phyloP scores from a whole-genome alignment of 1,140 invertebrate species.

The Papilio dardanus region DNA sequence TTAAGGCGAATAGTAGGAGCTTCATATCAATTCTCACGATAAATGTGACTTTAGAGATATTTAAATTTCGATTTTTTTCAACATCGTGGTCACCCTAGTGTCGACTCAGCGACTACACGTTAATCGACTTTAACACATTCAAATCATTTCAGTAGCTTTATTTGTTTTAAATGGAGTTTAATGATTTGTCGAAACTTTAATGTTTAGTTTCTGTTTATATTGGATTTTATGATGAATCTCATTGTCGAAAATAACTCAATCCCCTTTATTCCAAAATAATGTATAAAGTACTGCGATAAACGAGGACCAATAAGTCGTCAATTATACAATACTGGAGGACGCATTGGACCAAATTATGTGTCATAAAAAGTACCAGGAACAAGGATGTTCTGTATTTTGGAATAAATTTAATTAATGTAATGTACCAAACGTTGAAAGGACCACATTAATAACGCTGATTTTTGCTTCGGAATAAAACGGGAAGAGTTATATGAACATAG shows the following conservation, averaged over 20 bases:
- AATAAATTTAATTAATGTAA: too few species aligned
- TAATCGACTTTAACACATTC: slow-evolving; percentile 20
- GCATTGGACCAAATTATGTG: too few species aligned
- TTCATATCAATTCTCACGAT: background rate
- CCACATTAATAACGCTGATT: too few species aligned
- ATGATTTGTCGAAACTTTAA: slow-evolving; percentile 6
- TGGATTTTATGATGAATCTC: background rate
- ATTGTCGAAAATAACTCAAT: background rate
- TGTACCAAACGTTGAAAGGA: too few species aligned
- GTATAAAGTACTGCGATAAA: too few species aligned
- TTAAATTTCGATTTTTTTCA: background rate
- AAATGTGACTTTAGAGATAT: background rate
- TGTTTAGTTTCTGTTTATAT: background rate
- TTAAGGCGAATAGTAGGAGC: background rate
- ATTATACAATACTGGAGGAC: too few species aligned
- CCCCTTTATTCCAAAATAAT: too few species aligned
- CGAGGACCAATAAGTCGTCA: too few species aligned
- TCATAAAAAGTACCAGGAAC: too few species aligned
- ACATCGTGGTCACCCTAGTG: background rate
- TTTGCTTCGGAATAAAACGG: too few species aligned
- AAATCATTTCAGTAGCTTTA: slow-evolving; percentile 23
- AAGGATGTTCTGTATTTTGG: too few species aligned
- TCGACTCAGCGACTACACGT: slow-evolving; percentile 2
- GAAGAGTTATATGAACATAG: too few species aligned
- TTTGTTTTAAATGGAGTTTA: slow-evolving; percentile 23